Evolutionary conservation across 2,888 invertebrate genomes (phyloP), one percentile per base, ranked within the genome.

Genomic region (Celastrina argiolus): DNA sequence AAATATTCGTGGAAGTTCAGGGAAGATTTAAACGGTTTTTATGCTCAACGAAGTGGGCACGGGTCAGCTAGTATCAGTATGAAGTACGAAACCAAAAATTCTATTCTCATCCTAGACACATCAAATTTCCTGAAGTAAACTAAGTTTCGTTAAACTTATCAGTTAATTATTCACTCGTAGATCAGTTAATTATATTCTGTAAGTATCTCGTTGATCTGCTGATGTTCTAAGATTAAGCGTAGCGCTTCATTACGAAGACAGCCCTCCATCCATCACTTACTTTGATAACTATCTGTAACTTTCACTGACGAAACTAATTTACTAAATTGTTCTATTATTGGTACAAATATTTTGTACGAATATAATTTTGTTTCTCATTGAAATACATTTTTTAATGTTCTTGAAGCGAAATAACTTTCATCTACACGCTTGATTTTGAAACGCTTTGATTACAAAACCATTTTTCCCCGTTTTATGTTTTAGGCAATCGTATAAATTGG

Each of bases 251-350:
- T 22, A 59, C 34, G 58, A 18, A 58, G 34, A 39, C 36, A 61
- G 39, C 61, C 12, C 18, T 12, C 14, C 22, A 61, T 61, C 39
- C 34, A 61, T 61, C 61, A 61, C 61, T 39, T 14, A 39, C 61
- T 39, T 61, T 26, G 61, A 61, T 61, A 61, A 61, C 36, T 34
- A 61, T 61, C 61, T 36, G 26, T 56, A 14, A 34, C 59, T 22
- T 22, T 12, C 18, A 22, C 18, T 61, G 18, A 36, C 18, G 61
- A 36, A 36, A 39, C 36, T 12, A 6, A 61, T 61, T 39, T 39
- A 61, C 18, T 2, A 61, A 61, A 61, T 26, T 34, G 39, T 61
- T 22, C 14, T 22, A 14, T 61, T 18, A 10, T n/a, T 7, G 31
- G n/a, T 26, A 59, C 10, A 59, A 59, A 34, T 58, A 7, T 31